Conservation (phyloP, 2,113 vertebrate genomes). For the Pithys albifrons region DNA sequence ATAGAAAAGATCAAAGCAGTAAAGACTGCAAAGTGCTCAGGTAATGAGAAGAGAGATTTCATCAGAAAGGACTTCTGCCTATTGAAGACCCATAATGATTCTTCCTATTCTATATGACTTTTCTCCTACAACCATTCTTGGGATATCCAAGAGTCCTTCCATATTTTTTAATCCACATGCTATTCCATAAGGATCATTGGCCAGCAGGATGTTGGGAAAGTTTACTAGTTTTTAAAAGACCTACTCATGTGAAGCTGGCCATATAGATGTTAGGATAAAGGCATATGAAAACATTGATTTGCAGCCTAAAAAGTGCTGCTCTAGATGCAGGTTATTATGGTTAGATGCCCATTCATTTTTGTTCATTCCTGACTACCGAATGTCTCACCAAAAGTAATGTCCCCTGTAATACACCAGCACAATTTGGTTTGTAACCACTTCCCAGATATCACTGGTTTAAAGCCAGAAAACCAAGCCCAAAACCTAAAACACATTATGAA, state of each 20-base stretch:
- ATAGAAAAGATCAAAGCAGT: background rate
- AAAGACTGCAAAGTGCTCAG: background rate
- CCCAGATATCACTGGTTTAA: background rate
- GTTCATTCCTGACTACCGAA: rapidly evolving
- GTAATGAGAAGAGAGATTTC: background rate
- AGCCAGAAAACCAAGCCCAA: background rate
- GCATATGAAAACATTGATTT: background rate
- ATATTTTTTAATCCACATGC: background rate
- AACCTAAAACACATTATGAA: background rate
- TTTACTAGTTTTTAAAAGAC: background rate
- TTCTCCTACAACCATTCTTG: background rate
- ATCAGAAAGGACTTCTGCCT: background rate
- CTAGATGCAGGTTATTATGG: background rate
- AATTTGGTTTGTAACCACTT: background rate
- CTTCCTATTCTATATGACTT: background rate
- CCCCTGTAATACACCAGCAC: background rate
- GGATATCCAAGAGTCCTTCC: background rate
- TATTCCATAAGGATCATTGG: background rate
- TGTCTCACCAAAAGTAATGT: background rate
- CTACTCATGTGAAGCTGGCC: background rate
- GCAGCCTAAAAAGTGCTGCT: background rate
- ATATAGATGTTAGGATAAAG: background rate
- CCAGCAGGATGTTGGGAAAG: background rate
- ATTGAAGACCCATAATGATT: background rate
- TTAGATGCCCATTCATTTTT: background rate